phyloP scores from a whole-genome alignment of 2,797 vertebrate species.

The Harpagifer antarcticus region DNA sequence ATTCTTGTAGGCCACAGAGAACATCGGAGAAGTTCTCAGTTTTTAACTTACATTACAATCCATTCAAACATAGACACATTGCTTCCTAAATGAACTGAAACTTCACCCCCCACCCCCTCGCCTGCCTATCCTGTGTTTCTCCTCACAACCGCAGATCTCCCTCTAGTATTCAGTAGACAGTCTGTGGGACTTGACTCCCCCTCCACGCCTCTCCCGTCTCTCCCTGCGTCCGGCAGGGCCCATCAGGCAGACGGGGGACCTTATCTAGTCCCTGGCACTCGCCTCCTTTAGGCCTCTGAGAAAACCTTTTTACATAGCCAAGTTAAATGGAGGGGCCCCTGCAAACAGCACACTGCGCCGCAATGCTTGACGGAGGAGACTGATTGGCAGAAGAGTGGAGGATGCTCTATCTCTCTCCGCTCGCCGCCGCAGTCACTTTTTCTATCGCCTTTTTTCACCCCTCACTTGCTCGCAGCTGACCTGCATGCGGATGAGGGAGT shows the following conservation, averaged over 20 bases:
- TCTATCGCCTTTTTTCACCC: slow-evolving; percentile 63
- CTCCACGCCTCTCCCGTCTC: slow-evolving; percentile 24
- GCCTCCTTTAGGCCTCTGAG: slow-evolving; percentile 74
- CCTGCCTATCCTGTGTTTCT: not conserved
- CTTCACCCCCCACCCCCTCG: not conserved
- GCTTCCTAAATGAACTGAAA: too few relatives aligned
- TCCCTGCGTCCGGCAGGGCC: slow-evolving; percentile 46
- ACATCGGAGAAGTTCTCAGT: too few relatives aligned
- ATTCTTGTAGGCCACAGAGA: too few relatives aligned
- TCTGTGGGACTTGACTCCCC: slow-evolving; percentile 45
- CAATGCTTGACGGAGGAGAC: slow-evolving; percentile 75
- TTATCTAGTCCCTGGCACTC: slow-evolving; percentile 76
- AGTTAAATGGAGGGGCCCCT: slow-evolving; percentile 73
- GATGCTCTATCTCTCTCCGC: slow-evolving; percentile 76
- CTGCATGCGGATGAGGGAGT: slow-evolving; percentile 77
- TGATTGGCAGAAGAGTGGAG: slow-evolving; percentile 79
- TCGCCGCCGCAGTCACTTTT: slow-evolving; percentile 59
- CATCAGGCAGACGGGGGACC: slow-evolving; percentile 68
- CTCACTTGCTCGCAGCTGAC: slow-evolving; percentile 71
- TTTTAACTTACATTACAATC: too few relatives aligned
- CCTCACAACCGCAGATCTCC: slow-evolving; percentile 29
- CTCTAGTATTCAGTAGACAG: slow-evolving; percentile 45
- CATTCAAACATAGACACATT: too few relatives aligned
- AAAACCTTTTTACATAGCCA: slow-evolving; percentile 79
- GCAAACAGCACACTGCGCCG: slow-evolving; percentile 44